These are phyloP conservation scores for Calycopis cecrops DNA, from an alignment of 1,140 invertebrate genomes.

Conservation along the genomic window DNA sequence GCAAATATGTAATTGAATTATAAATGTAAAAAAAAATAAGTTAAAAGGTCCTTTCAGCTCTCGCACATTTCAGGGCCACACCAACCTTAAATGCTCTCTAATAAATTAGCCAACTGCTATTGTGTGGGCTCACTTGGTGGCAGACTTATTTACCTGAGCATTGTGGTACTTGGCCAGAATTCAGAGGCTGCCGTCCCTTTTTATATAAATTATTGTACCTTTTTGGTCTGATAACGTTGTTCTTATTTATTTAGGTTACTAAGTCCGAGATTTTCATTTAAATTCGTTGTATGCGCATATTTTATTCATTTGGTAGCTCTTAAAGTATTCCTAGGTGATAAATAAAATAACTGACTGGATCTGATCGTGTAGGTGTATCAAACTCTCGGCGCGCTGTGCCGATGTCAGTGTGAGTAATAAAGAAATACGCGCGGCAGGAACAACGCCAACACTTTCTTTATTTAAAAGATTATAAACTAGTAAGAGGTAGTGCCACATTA, in stretches of 20 bases:
- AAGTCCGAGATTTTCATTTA: neutral
- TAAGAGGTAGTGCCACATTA: too few relatives aligned
- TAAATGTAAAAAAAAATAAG: neutral
- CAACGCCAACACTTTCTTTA: too few relatives aligned
- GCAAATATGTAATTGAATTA: neutral
- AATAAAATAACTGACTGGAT: too few relatives aligned
- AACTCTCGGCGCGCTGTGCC: too few relatives aligned
- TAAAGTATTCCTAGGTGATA: too few relatives aligned
- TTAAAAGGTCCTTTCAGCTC: neutral
- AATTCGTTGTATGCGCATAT: neutral
- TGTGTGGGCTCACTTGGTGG: slow-evolving; percentile 54
- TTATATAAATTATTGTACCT: slow-evolving; percentile 8
- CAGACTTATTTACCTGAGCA: slow-evolving; percentile 59
- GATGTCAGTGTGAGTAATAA: too few relatives aligned
- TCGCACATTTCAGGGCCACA: slow-evolving; percentile 29
- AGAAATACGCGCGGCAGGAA: too few relatives aligned
- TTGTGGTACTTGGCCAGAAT: slow-evolving; percentile 39
- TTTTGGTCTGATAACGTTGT: slow-evolving; percentile 3
- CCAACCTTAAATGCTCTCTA: slow-evolving; percentile 44
- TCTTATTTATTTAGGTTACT: slow-evolving; percentile 6
- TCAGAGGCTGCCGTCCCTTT: slow-evolving; percentile 19
- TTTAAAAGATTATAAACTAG: too few relatives aligned
- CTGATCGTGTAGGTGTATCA: too few relatives aligned
- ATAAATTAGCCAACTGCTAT: slow-evolving; percentile 58
- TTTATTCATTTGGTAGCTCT: neutral